Conservation (phyloP, 2,888 invertebrate species). For the Dendrolimus pini region DNA sequence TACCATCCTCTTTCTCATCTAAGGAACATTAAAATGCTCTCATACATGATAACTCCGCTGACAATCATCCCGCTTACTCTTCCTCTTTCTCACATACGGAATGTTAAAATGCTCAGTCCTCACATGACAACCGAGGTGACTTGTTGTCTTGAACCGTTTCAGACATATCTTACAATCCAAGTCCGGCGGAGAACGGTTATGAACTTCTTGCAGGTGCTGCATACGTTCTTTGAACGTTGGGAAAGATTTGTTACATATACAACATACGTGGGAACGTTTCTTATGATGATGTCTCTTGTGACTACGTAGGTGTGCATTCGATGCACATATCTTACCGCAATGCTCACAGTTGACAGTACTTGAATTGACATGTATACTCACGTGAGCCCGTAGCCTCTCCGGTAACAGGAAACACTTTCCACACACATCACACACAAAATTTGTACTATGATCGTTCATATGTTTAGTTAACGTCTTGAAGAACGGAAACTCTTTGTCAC, state of each 20-base stretch:
- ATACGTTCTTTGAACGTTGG: conserved; percentile 6
- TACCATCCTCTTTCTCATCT: conserved; percentile 1
- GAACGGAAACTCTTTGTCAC: conserved; percentile 28
- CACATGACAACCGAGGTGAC: conserved; percentile 8
- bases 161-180: conserved; percentile 6
- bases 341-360: conserved; percentile 1
- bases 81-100: conserved; percentile 9
- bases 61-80: conserved; percentile 1
- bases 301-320: conserved; percentile 3
- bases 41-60: conserved; percentile 3
- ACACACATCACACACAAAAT: conserved; percentile 48
- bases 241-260: conserved; percentile 7
- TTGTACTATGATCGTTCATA: conserved; percentile 46
- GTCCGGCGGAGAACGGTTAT: conserved; percentile 7
- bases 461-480: conserved; percentile 36
- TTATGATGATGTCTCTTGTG: conserved; percentile 8
- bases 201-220: conserved; percentile 8
- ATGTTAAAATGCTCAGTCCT: conserved; percentile 9
- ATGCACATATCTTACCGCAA: conserved; percentile 6
- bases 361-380: conserved; percentile 1
- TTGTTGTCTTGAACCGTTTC: conserved; percentile 8
- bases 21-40: conserved; percentile 8
- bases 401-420: conserved; percentile 48
- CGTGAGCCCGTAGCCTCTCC: conserved; percentile 45
- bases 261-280: conserved; percentile 16